Evolutionary conservation across 2,888 invertebrate species (phyloP).

Genomic region (Sepiola atlantica): DNA sequence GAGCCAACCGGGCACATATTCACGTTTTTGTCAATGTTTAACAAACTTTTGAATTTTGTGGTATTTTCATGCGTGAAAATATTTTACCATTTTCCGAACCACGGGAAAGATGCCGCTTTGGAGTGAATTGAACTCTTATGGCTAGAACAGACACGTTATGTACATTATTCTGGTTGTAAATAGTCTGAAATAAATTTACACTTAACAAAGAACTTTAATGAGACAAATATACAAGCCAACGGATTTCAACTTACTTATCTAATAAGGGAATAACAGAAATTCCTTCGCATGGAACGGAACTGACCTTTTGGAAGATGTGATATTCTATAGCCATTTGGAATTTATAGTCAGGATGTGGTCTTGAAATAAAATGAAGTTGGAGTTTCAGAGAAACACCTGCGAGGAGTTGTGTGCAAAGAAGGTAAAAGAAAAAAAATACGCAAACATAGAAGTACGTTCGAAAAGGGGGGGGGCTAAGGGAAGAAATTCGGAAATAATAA

Average conservation of each 20-base stretch:
- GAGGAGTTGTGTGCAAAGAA: not conserved
- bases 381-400: not conserved
- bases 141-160: no score
- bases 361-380: not conserved
- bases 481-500: not conserved
- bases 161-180: no score
- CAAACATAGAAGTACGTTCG: not conserved
- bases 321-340: not conserved
- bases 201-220: not conserved
- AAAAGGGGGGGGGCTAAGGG: not conserved
- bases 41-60: no score
- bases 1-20: no score
- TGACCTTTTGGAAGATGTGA: not conserved
- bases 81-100: no score
- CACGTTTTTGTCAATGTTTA: no score
- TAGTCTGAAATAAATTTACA: no score
- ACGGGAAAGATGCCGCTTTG: no score
- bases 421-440: not conserved
- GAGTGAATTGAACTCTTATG: no score
- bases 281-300: not conserved
- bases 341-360: not conserved
- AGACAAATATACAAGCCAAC: not conserved
- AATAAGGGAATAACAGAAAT: not conserved
- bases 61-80: no score
- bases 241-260: not conserved